A percentile compares a stretch with the other conserved stretches of the same genome.
Conservation (phyloP, 2,113 vertebrate species). For the Grus americana region DNA sequence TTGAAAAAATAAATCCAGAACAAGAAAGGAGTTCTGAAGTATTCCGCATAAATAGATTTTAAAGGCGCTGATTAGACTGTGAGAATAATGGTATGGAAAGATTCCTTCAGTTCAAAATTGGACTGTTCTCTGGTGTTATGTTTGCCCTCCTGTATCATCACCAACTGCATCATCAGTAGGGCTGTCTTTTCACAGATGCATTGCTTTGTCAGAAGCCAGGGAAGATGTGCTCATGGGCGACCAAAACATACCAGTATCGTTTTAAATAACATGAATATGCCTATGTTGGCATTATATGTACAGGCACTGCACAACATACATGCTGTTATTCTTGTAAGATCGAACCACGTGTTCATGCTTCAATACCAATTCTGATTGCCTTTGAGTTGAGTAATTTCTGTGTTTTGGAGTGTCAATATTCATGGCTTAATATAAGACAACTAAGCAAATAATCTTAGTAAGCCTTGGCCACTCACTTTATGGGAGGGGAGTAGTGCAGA, state of each 20-base stretch:
- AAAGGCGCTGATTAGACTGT: neutral
- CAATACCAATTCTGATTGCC: neutral
- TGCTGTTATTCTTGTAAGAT: neutral
- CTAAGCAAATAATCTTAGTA: neutral
- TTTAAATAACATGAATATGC: accelerated
- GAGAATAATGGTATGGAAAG: neutral
- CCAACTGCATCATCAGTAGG: neutral
- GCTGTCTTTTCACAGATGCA: neutral
- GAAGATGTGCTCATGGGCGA: neutral
- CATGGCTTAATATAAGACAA: neutral
- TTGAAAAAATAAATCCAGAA: slow-evolving; percentile 46
- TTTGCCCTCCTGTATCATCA: neutral
- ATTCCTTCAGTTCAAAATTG: neutral
- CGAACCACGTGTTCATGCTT: neutral
- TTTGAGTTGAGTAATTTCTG: neutral
- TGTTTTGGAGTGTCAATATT: neutral
- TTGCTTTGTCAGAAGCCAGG: neutral
- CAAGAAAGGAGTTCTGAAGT: slow-evolving; percentile 30
- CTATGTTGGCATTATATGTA: neutral
- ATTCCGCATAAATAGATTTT: neutral
- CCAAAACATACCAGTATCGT: neutral
- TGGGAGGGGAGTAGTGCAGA: neutral
- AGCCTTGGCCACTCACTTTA: neutral
- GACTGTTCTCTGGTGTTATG: neutral
- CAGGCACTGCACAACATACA: neutral